Percentiles rank a stretch among this genome's conserved stretches.
Evolutionary conservation across 1,140 invertebrate species (phyloP).

Genomic region (Zelostemma sp.): DNA sequence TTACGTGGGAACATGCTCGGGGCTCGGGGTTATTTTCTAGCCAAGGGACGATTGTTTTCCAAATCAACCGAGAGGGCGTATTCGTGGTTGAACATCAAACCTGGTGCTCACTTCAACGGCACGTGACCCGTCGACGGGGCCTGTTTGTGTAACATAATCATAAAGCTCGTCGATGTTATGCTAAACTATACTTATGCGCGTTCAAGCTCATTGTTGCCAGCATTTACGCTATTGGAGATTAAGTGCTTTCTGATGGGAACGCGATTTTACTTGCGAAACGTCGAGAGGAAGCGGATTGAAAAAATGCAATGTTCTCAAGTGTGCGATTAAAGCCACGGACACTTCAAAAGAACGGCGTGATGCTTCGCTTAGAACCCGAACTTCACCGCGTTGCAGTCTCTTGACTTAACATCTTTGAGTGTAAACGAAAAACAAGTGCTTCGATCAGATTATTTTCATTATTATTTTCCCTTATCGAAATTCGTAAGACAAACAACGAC

Average conservation of each 20-base stretch:
- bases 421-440: no score
- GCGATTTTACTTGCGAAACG: neutral
- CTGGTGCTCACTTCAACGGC: slow-evolving; percentile 59
- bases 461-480: no score
- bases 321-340: no score
- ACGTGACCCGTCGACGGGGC: slow-evolving; percentile 54
- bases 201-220: slow-evolving; percentile 49
- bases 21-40: slow-evolving; percentile 38
- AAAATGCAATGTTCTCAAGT: no score
- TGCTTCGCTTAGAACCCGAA: no score
- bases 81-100: slow-evolving; percentile 55
- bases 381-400: no score
- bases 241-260: slow-evolving; percentile 67
- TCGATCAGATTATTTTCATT: no score
- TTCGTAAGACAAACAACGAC: no score
- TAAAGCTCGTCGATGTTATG: slow-evolving; percentile 43
- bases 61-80: slow-evolving; percentile 51
- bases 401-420: no score
- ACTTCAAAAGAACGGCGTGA: no score
- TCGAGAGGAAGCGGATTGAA: neutral
- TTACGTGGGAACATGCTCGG: slow-evolving; percentile 60
- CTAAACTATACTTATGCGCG: slow-evolving; percentile 39
- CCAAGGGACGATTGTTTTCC: slow-evolving; percentile 56
- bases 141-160: slow-evolving; percentile 64
- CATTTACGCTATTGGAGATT: slow-evolving; percentile 60